These are phyloP conservation scores for Parnassius apollo DNA, from an alignment of 2,888 invertebrate genomes.

Conservation along the genomic window DNA sequence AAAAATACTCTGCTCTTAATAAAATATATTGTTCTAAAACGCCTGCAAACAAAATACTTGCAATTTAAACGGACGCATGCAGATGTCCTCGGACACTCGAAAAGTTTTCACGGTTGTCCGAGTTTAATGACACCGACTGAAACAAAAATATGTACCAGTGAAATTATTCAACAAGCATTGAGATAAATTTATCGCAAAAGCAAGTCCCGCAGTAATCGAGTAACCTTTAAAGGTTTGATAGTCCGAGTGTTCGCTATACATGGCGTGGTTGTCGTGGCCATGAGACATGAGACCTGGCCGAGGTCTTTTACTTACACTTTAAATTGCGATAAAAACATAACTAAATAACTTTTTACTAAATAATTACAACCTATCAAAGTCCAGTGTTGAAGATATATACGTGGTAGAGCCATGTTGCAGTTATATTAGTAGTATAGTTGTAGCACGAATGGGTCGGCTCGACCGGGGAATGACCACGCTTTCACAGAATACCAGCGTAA, in stretches of 20 bases:
- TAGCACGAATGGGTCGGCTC: too few relatives aligned
- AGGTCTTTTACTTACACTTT: constrained; percentile 52
- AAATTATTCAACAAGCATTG: constrained; percentile 24
- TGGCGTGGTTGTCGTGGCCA: constrained; percentile 47
- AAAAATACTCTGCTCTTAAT: too few relatives aligned
- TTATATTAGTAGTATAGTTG: too few relatives aligned
- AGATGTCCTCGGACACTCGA: constrained; percentile 13
- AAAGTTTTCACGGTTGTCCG: constrained; percentile 23
- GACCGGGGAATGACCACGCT: too few relatives aligned
- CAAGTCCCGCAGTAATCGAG: constrained; percentile 50
- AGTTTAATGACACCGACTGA: constrained; percentile 19
- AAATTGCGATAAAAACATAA: neutral
- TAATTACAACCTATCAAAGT: too few relatives aligned
- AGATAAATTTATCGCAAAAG: constrained; percentile 40
- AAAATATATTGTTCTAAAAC: too few relatives aligned
- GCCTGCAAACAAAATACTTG: too few relatives aligned
- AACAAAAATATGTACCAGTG: constrained; percentile 13
- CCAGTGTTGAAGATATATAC: too few relatives aligned
- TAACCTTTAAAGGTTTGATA: constrained; percentile 60
- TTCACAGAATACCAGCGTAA: too few relatives aligned
- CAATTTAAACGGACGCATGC: neutral
- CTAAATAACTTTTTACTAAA: too few relatives aligned
- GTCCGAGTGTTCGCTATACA: constrained; percentile 41
- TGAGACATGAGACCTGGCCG: constrained; percentile 63
- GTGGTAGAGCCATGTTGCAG: too few relatives aligned